These are phyloP conservation scores for Lophochroa leadbeateri DNA, from an alignment of 2,113 vertebrate species.

Conservation along the genomic window DNA sequence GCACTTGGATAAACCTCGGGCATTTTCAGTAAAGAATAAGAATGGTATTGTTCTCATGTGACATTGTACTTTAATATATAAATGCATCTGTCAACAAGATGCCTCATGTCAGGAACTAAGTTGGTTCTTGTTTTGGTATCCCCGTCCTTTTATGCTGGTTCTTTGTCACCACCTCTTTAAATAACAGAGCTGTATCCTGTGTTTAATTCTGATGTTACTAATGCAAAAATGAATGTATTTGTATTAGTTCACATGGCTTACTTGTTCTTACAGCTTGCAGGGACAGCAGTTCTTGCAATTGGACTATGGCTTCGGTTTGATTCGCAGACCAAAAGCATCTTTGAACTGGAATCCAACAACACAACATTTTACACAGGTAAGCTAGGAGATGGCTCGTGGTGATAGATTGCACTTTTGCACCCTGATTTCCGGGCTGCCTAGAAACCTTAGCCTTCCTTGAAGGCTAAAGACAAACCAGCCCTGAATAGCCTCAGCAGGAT, in stretches of 20 bases:
- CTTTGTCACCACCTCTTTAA: background rate
- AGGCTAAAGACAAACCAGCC: background rate
- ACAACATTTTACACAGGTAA: slow-evolving; percentile 89
- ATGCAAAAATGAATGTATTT: background rate
- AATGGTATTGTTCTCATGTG: background rate
- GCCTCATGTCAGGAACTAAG: background rate
- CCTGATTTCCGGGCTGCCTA: background rate
- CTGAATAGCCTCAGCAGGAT: rapidly evolving
- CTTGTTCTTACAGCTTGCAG: slow-evolving; percentile 82
- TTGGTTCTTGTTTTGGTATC: background rate
- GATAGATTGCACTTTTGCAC: rapidly evolving
- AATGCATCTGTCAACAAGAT: background rate
- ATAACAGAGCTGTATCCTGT: background rate
- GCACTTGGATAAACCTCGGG: background rate
- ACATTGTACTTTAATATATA: background rate
- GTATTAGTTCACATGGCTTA: background rate
- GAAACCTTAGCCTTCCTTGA: background rate
- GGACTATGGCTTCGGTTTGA: slow-evolving; percentile 96
- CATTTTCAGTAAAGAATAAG: background rate
- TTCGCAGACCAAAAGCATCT: slow-evolving; percentile 84
- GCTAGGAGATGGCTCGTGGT: background rate
- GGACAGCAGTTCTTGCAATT: slow-evolving; percentile 88
- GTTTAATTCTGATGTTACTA: background rate
- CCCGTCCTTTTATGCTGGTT: background rate
- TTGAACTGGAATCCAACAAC: slow-evolving; percentile 75